Evolutionary conservation across 2,113 vertebrate species (phyloP).

Genomic region (Bothrops jararaca): DNA sequence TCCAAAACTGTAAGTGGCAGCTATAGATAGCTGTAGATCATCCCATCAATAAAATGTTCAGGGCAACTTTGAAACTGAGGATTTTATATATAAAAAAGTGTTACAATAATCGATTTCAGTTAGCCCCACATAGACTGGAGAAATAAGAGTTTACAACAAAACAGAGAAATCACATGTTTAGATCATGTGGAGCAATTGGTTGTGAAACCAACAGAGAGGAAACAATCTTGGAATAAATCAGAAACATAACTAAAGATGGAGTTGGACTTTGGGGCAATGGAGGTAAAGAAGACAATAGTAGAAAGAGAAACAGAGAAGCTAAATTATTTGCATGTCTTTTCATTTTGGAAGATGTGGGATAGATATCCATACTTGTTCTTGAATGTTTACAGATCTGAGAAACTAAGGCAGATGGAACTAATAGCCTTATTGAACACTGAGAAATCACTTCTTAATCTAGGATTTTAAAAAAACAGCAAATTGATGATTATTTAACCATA

Average conservation of each 20-base stretch:
- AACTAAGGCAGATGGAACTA: background rate
- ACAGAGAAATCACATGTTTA: background rate
- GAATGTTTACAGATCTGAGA: background rate
- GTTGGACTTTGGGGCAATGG: background rate
- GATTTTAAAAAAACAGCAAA: background rate
- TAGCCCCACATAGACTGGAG: background rate
- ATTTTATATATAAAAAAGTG: background rate
- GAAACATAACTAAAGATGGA: background rate
- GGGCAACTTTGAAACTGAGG: background rate
- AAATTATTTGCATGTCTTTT: background rate
- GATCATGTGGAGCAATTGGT: background rate
- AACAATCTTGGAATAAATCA: background rate
- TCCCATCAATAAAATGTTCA: background rate
- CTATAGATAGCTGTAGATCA: background rate
- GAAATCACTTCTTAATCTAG: background rate
- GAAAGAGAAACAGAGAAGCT: background rate
- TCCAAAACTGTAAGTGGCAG: background rate
- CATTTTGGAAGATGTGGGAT: background rate
- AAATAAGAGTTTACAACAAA: background rate
- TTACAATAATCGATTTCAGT: background rate
- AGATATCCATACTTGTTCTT: background rate
- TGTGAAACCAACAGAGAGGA: background rate
- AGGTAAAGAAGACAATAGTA: background rate
- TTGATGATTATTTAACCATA: background rate
- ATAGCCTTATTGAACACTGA: background rate